Evolutionary conservation across 2,113 vertebrate genomes (phyloP).

Genomic region (Podilymbus podiceps): DNA sequence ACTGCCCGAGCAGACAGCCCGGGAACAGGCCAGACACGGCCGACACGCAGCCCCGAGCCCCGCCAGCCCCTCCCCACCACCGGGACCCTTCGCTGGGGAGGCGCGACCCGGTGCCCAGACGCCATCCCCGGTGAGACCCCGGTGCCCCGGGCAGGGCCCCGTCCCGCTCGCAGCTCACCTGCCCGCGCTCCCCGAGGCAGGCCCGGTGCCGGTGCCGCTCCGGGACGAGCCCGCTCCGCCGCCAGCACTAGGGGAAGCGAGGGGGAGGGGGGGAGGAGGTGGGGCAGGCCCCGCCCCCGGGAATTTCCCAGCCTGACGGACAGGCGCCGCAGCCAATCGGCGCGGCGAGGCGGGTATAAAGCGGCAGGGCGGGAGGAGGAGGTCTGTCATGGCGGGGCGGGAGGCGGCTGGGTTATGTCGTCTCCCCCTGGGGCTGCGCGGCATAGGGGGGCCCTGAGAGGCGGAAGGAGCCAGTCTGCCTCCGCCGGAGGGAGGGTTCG

Average conservation of each 20-base stretch:
- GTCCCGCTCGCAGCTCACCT: not conserved
- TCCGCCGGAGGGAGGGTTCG: accelerated
- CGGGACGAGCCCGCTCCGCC: not conserved
- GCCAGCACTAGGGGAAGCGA: not conserved
- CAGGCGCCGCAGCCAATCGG: not conserved
- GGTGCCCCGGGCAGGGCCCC: not conserved
- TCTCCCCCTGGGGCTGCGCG: too few relatives aligned
- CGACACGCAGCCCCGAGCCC: not conserved
- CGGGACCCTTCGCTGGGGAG: not conserved
- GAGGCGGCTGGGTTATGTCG: too few relatives aligned
- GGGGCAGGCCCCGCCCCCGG: too few relatives aligned
- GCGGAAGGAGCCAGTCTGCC: accelerated
- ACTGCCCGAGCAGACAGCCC: not conserved
- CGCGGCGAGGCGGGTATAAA: not conserved
- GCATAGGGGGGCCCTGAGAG: accelerated
- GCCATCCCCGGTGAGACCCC: not conserved
- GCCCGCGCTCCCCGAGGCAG: not conserved
- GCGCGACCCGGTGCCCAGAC: not conserved
- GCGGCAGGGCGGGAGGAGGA: accelerated
- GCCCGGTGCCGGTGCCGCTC: accelerated
- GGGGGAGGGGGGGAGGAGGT: too few relatives aligned
- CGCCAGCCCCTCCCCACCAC: not conserved
- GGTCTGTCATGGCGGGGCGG: accelerated
- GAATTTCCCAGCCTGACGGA: conserved; percentile 57
- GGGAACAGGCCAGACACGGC: not conserved